These are phyloP conservation scores for Acropternis orthonyx DNA, from an alignment of 2,797 vertebrate genomes.

Conservation along the genomic window DNA sequence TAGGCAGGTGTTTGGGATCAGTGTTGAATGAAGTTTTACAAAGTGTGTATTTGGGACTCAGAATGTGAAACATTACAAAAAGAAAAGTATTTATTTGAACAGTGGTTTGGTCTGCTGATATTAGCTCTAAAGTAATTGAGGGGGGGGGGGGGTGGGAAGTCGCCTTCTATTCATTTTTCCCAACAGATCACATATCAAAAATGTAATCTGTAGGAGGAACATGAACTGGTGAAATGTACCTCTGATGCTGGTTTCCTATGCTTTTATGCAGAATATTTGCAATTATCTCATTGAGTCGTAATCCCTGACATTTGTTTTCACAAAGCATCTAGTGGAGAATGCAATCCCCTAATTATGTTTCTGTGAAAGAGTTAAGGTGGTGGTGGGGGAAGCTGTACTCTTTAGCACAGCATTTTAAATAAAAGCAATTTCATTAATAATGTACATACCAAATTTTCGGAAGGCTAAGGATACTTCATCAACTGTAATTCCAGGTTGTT, in stretches of 20 bases:
- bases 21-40: background rate
- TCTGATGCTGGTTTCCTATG: background rate
- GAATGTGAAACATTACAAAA: background rate
- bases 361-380: background rate
- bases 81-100: background rate
- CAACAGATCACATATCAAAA: constrained; percentile 1
- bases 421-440: background rate
- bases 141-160: too few species aligned
- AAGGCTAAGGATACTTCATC: background rate
- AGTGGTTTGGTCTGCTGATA: background rate
- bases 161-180: constrained; percentile 4
- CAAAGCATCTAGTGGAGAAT: constrained; percentile 20
- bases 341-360: constrained; percentile 43
- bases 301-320: constrained; percentile 50
- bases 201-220: constrained; percentile 18
- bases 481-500: background rate
- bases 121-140: background rate
- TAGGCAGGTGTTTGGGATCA: background rate
- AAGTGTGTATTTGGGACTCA: background rate
- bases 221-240: background rate
- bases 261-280: constrained; percentile 25
- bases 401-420: background rate
- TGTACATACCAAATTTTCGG: background rate
- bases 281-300: constrained; percentile 32
- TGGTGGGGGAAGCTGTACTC: background rate